Evolutionary conservation across 2,797 vertebrate genomes (phyloP), one percentile per base, ranked within the genome.

Genomic region (Centropyge bicolor): DNA sequence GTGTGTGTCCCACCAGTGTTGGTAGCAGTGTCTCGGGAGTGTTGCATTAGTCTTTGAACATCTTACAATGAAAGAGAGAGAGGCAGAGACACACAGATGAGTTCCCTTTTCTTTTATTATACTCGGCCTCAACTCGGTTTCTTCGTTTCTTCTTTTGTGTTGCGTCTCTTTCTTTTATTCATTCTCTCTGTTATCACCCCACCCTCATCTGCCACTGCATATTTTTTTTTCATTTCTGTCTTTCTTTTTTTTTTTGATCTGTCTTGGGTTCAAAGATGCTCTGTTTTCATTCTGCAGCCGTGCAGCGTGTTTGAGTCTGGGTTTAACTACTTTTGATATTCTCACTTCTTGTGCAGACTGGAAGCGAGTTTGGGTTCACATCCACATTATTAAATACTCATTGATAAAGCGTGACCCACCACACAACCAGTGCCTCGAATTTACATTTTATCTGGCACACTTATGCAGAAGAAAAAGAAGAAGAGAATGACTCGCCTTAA

Each of bases 31-130:
- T 89, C 90, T 91, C 86, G 74, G 76, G 84, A 90, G 88, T 76
- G 68, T 77, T 80, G 70, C 77, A 51, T 80, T 76, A 82, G 74
- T 84, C 91, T 93, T 92, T 93, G 90, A 93, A 92, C 86, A 91
- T 92, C 83, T 88, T 54, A 83, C 73, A 86, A 70, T 78, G 69
- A 78, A 76, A 72, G 40, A 56, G 63, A 70, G 81, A 27, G 76
- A 75, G 59, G 51, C 51, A 59, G 46, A 76, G 10, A 80, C 62
- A 70, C 60, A 69, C 55, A 72, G 51, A 80, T n/a, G 3, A 78
- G 70, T 80, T 82, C 27, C 61, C 82, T 75, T 66, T 80, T 46
- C 43, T 86, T 83, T 75, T 67, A 73, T 86, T 84, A 46, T 43
- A 68, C 69, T 82, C 70, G 8, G 69, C 61, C 69, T 73, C 60